Conservation (phyloP, 2,113 vertebrate species). For the Notothenia rossii region DNA sequence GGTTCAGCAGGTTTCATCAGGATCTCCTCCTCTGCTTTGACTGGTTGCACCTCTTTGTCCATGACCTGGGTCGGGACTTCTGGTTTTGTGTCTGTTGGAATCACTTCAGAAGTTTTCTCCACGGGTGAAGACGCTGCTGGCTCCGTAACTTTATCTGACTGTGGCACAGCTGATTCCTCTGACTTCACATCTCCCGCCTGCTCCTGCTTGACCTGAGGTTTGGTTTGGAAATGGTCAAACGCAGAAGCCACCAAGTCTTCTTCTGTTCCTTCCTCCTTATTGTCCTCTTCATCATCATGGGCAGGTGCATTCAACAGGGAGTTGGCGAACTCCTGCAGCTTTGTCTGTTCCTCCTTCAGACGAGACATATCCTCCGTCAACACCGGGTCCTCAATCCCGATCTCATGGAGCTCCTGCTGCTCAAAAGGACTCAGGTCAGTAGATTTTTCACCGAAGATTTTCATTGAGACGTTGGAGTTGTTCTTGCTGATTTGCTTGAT, state of each 20-base stretch:
- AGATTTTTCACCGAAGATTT: conserved; percentile 10
- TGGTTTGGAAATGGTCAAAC: conserved; percentile 40
- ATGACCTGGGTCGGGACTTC: conserved; percentile 19
- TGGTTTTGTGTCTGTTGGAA: background rate
- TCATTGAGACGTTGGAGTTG: conserved; percentile 25
- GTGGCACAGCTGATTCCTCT: conserved; percentile 8
- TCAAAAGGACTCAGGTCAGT: conserved; percentile 31
- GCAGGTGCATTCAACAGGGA: conserved; percentile 77
- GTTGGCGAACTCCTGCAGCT: conserved; percentile 85
- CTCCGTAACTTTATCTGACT: conserved; percentile 10
- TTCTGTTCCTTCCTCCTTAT: conserved; percentile 25
- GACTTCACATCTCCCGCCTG: background rate
- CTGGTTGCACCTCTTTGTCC: conserved; percentile 16
- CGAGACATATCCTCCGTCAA: conserved; percentile 76
- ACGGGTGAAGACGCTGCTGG: background rate
- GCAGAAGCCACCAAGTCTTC: conserved; percentile 56
- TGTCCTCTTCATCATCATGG: background rate
- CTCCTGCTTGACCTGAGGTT: conserved; percentile 28
- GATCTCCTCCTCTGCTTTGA: background rate
- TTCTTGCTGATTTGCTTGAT: conserved; percentile 88
- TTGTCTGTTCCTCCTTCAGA: conserved; percentile 74
- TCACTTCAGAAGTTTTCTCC: background rate
- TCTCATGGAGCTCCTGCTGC: conserved; percentile 58
- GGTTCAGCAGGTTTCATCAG: background rate
- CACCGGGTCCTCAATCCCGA: conserved; percentile 48